These are phyloP conservation scores for Buceros bicornis DNA, from an alignment of 2,797 vertebrate species.

Conservation along the genomic window DNA sequence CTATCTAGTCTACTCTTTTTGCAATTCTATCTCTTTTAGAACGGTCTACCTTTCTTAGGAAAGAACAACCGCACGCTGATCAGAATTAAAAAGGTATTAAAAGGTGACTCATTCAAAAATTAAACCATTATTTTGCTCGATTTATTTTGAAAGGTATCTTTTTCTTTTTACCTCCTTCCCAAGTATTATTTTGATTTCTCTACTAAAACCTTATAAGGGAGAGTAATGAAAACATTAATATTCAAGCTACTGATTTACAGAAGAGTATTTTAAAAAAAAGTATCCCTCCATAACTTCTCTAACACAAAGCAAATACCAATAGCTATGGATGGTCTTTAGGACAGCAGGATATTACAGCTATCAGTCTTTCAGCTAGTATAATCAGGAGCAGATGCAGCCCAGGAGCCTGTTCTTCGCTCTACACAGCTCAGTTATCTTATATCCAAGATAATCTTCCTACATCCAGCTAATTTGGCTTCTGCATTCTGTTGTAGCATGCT, in stretches of 20 bases:
- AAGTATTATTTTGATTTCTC: not conserved
- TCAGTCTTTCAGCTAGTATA: not conserved
- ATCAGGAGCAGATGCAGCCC: not conserved
- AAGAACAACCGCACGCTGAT: not conserved
- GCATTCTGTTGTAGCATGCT: not conserved
- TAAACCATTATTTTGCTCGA: not conserved
- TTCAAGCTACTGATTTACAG: not conserved
- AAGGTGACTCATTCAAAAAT: not conserved
- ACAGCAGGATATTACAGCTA: not conserved
- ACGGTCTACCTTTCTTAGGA: not conserved
- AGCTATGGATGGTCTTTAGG: not conserved
- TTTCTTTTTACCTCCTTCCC: not conserved
- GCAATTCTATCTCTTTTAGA: not conserved
- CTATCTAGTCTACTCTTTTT: not conserved
- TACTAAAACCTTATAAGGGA: not conserved
- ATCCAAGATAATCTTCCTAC: not conserved
- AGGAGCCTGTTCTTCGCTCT: not conserved
- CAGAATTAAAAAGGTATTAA: not conserved
- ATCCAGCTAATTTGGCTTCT: not conserved
- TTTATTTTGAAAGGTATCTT: not conserved
- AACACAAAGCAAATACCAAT: not conserved
- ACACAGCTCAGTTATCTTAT: not conserved
- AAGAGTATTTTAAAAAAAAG: not conserved
- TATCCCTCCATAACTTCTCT: not conserved
- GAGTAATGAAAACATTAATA: not conserved